Evolutionary conservation across 2,797 vertebrate species (phyloP), one percentile per base, ranked within the genome.

Genomic region (Characodon lateralis): DNA sequence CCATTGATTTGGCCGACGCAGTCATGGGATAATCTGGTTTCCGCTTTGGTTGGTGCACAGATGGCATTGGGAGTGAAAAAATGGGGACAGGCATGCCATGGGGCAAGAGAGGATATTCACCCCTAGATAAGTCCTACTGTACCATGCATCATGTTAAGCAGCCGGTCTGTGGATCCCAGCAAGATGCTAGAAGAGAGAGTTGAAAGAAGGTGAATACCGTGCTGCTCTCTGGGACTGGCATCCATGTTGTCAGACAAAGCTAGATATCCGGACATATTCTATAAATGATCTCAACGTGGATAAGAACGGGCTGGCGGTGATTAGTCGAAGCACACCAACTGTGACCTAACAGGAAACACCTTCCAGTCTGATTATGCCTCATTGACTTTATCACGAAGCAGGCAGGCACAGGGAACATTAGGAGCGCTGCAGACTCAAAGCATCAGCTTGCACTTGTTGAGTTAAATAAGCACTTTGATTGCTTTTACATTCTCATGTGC

Each of bases 21-120:
- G 85, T 89, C 85, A 78, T 86, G 85, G 87, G 91, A 93, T 95
- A 95, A 95, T 95, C 94, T 94, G 89, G 90, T 94, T 92, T 93
- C 87, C 61, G 79, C 91, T 91, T 84, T 92, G 89, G 90, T 87
- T 83, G 81, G 76, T 81, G 89, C 76, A 89, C 95, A 95, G 95
- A 95, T 95, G 94, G 94, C 72, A 46, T 61, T 78, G 82, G 81
- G 79, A 85, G 80, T 56, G 73, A n/a, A 85, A 86, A 91, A 92
- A 86, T 83, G 85, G 91, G 90, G 86, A 90, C 89, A 92, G 86
- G 73, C 86, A 87, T 85, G 80, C 85, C 79, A 80, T 86, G 85
- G 83, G 85, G 83, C 85, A 68, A 77, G 61, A 86, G 66, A 74
- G 39, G 88, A 92, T 91, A 89, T 91, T 89, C 89, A 91, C 90